Conservation (phyloP, 2,888 invertebrate genomes). For the Nemapogon koenigi region DNA sequence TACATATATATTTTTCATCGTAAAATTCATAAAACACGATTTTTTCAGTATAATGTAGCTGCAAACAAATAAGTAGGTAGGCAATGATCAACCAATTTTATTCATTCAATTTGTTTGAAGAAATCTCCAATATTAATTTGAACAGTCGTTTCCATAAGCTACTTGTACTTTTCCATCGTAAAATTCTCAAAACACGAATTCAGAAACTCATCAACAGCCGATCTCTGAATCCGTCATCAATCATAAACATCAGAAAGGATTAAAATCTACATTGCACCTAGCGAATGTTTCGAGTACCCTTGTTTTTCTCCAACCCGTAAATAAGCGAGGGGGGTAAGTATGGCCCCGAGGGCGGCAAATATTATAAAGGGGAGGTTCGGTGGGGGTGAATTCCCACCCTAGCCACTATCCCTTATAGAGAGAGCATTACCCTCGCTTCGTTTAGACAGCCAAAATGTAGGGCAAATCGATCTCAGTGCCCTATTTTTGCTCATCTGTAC, state of each 20-base stretch:
- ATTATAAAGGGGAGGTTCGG: constrained; percentile 51
- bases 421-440: constrained; percentile 59
- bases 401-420: constrained; percentile 65
- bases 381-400: constrained; percentile 31
- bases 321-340: constrained; percentile 64
- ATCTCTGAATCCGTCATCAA: constrained; percentile 63
- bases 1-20: no score
- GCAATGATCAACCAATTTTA: no score
- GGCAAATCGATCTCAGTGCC: constrained; percentile 61
- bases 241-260: constrained; percentile 66
- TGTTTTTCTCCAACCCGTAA: constrained; percentile 66
- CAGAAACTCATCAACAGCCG: constrained; percentile 20
- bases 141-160: no score
- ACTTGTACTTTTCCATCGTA: no score
- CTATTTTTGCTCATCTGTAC: constrained; percentile 65
- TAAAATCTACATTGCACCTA: constrained; percentile 66
- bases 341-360: constrained; percentile 64
- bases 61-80: no score
- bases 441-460: constrained; percentile 58
- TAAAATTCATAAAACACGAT: no score
- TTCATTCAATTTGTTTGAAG: no score
- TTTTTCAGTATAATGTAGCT: no score
- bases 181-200: neutral
- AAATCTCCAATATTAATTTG: no score
- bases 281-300: constrained; percentile 60